Evolutionary conservation across 2,888 invertebrate species (phyloP).

Genomic region (Drepana falcataria): DNA sequence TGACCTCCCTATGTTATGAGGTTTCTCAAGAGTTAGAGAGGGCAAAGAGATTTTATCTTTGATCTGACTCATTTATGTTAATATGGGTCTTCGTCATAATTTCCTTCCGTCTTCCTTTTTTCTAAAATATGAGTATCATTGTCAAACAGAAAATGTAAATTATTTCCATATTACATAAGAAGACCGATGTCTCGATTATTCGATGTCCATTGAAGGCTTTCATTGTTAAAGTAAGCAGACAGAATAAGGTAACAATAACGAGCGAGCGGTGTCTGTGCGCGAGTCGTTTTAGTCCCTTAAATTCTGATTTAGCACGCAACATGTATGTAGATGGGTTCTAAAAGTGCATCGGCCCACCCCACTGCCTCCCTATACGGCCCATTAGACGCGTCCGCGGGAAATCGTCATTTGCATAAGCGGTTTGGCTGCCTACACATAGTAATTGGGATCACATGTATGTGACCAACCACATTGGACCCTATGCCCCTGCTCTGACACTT

Average conservation of each 20-base stretch:
- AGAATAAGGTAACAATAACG: not conserved
- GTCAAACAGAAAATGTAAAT: too few species aligned
- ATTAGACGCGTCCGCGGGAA: conserved; percentile 75
- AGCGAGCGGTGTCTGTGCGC: conserved; percentile 23
- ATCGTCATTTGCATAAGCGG: conserved; percentile 78
- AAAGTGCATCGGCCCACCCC: conserved; percentile 58
- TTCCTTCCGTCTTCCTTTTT: too few species aligned
- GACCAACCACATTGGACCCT: conserved; percentile 48
- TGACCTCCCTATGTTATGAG: too few species aligned
- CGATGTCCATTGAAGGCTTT: too few species aligned
- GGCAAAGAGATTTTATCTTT: too few species aligned
- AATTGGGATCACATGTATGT: conserved; percentile 70
- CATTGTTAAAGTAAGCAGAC: not conserved
- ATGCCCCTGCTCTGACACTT: conserved; percentile 21
- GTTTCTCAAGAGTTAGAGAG: too few species aligned
- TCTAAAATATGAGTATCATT: too few species aligned
- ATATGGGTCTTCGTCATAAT: too few species aligned
- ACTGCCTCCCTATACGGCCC: conserved; percentile 51
- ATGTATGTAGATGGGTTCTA: conserved; percentile 26
- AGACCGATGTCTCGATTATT: too few species aligned
- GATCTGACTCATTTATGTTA: too few species aligned
- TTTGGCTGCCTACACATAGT: conserved; percentile 73
- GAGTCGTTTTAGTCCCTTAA: conserved; percentile 33
- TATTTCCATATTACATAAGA: too few species aligned
- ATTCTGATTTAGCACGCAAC: conserved; percentile 32